A percentile compares a stretch with the other conserved stretches of the same genome.
Conservation (phyloP, 2,113 vertebrate species). For the Seriola aureovittata region DNA sequence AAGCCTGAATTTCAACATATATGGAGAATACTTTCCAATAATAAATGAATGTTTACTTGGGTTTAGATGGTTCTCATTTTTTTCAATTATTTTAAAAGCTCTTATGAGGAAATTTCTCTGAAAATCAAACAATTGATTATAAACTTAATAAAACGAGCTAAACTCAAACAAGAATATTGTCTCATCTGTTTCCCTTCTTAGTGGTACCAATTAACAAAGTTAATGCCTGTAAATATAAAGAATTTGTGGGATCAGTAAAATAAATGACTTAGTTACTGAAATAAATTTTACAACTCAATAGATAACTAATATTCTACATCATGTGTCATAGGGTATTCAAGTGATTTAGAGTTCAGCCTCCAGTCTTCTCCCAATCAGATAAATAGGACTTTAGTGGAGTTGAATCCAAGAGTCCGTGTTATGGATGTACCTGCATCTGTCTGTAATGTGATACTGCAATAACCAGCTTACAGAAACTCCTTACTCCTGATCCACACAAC, state of each 20-base stretch:
- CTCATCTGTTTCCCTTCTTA: not conserved
- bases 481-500: constrained; percentile 24
- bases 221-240: not conserved
- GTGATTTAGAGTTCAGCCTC: not conserved
- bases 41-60: not conserved
- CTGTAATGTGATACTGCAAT: constrained; percentile 25
- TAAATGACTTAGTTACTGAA: not conserved
- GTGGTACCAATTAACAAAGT: not conserved
- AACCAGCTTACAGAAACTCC: constrained; percentile 34
- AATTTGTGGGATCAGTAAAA: not conserved
- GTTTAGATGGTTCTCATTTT: not conserved
- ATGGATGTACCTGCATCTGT: constrained; percentile 23
- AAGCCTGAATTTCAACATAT: not conserved
- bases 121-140: not conserved
- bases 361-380: constrained; percentile 7
- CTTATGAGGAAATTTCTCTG: too few relatives aligned
- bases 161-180: not conserved
- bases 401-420: constrained; percentile 17
- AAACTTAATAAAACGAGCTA: not conserved
- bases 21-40: not conserved
- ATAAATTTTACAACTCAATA: too few relatives aligned
- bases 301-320: too few relatives aligned
- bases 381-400: constrained; percentile 15
- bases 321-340: not conserved
- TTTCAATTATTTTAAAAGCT: not conserved